Evolutionary conservation across 2,888 invertebrate genomes (phyloP).

Genomic region (Synanthedon myopaeformis): DNA sequence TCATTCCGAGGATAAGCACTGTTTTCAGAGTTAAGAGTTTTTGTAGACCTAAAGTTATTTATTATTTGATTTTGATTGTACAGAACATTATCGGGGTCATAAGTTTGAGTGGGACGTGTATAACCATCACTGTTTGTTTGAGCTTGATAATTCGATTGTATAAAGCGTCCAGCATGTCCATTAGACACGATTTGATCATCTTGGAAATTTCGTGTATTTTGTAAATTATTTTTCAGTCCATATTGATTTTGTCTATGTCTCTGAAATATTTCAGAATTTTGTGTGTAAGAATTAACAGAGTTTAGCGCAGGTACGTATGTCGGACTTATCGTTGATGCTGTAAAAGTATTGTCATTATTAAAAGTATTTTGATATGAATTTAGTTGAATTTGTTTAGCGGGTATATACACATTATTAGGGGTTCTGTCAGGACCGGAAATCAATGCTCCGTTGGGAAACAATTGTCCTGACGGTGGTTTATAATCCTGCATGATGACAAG

Average conservation of each 20-base stretch:
- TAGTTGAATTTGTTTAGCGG: slow-evolving; percentile 38
- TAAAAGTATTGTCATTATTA: slow-evolving; percentile 29
- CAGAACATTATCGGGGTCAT: slow-evolving; percentile 13
- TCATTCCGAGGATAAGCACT: slow-evolving; percentile 17
- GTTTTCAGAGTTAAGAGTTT: slow-evolving; percentile 16
- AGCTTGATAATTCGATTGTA: slow-evolving; percentile 14
- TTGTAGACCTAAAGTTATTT: slow-evolving; percentile 11
- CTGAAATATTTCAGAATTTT: slow-evolving; percentile 32
- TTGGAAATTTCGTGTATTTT: slow-evolving; percentile 19
- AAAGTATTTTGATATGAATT: slow-evolving; percentile 24
- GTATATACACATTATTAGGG: slow-evolving; percentile 38
- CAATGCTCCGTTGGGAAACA: slow-evolving; percentile 44
- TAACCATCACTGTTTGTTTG: slow-evolving; percentile 15
- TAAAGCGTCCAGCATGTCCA: slow-evolving; percentile 25
- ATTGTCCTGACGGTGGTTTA: slow-evolving; percentile 48
- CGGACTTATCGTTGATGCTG: slow-evolving; percentile 47
- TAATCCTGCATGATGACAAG: slow-evolving; percentile 57
- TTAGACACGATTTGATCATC: slow-evolving; percentile 22
- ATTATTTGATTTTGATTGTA: slow-evolving; percentile 20
- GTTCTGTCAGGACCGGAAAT: slow-evolving; percentile 34
- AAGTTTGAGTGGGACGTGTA: slow-evolving; percentile 20
- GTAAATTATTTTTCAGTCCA: slow-evolving; percentile 18
- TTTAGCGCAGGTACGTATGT: slow-evolving; percentile 36
- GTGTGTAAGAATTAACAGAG: slow-evolving; percentile 18
- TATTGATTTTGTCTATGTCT: slow-evolving; percentile 34